phyloP scores from a whole-genome alignment of 2,113 vertebrate genomes.

The Thalassarche chlororhynchos region DNA sequence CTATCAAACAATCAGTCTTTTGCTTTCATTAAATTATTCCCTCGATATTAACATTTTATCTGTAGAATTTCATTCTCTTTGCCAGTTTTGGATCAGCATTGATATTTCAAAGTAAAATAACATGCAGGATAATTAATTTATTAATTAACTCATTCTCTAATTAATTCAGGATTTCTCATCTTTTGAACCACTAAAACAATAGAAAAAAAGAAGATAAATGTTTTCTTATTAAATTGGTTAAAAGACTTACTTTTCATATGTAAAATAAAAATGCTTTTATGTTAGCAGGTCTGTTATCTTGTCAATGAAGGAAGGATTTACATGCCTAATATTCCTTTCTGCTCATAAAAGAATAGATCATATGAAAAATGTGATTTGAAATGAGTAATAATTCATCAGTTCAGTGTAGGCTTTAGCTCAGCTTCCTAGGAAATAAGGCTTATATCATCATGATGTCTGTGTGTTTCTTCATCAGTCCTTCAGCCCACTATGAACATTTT shows the following conservation, averaged over 20 bases:
- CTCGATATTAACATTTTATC: not conserved
- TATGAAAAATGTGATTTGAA: constrained; percentile 14
- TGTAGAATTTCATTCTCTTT: not conserved
- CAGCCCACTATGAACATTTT: not conserved
- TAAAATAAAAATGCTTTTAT: constrained; percentile 50
- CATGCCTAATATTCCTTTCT: not conserved
- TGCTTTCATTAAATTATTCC: not conserved
- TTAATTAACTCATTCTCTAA: not conserved
- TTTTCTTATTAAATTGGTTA: not conserved
- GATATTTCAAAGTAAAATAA: constrained; percentile 1
- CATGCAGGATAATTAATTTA: not conserved
- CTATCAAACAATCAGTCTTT: not conserved
- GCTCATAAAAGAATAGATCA: constrained; percentile 15
- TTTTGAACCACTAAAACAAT: constrained; percentile 45
- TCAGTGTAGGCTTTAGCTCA: not conserved
- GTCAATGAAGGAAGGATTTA: constrained; percentile 44
- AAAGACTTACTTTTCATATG: constrained; percentile 45
- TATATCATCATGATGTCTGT: not conserved
- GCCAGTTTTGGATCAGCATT: not conserved
- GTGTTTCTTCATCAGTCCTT: not conserved
- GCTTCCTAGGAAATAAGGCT: not conserved
- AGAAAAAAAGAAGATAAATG: not conserved
- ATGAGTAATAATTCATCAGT: constrained; percentile 16
- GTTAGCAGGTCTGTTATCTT: constrained; percentile 41
- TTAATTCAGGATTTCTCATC: constrained; percentile 19